Evolutionary conservation across 2,797 vertebrate genomes (phyloP).

Genomic region (Aeoliscus strigatus): DNA sequence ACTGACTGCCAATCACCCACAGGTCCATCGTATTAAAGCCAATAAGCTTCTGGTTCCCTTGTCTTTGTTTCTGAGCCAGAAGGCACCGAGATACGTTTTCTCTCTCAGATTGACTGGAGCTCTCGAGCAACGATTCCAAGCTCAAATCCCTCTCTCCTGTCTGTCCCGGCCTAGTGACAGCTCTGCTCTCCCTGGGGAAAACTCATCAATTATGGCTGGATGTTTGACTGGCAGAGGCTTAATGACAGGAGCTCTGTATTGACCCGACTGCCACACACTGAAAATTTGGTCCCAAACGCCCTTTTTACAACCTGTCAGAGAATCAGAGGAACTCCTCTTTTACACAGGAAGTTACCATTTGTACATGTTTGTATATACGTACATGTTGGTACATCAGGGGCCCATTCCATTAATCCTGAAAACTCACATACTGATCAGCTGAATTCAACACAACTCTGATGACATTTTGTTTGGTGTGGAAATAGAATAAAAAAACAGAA

Average conservation of each 20-base stretch:
- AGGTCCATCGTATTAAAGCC: slow-evolving; percentile 39
- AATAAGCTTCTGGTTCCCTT: slow-evolving; percentile 41
- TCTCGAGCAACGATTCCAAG: slow-evolving; percentile 28
- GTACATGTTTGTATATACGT: slow-evolving; percentile 7
- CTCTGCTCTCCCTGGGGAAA: slow-evolving; percentile 55
- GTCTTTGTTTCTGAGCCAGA: slow-evolving; percentile 44
- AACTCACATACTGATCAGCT: too few species aligned
- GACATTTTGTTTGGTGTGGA: too few species aligned
- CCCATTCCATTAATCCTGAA: too few species aligned
- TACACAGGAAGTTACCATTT: slow-evolving; percentile 15
- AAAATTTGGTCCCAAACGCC: slow-evolving; percentile 63
- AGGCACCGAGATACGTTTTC: slow-evolving; percentile 33
- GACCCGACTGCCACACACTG: slow-evolving; percentile 69
- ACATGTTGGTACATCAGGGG: too few species aligned
- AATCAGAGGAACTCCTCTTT: slow-evolving; percentile 49
- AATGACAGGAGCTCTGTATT: slow-evolving; percentile 75
- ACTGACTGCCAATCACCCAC: slow-evolving; percentile 20
- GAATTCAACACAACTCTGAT: too few species aligned
- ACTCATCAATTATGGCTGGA: slow-evolving; percentile 76
- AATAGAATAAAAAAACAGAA: too few species aligned
- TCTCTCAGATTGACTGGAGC: slow-evolving; percentile 39
- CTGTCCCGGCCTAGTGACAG: slow-evolving; percentile 58
- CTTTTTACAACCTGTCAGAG: slow-evolving; percentile 66
- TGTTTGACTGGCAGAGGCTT: slow-evolving; percentile 78
- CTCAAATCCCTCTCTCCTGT: slow-evolving; percentile 41